Evolutionary conservation across 2,113 vertebrate species (phyloP).

Genomic region (Crotophaga sulcirostris): DNA sequence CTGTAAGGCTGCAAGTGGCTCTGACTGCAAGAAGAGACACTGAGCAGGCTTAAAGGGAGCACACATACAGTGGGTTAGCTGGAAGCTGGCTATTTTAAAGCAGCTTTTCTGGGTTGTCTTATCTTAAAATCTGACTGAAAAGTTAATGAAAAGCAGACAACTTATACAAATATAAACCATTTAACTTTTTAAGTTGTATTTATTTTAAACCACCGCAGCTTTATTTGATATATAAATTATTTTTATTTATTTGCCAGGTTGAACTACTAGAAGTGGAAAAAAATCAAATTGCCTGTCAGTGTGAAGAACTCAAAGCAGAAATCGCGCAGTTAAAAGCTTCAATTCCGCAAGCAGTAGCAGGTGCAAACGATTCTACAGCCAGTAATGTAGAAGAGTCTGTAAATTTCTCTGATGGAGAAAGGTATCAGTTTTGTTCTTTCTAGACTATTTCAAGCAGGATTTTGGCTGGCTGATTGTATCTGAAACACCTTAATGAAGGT

Average conservation of each 20-base stretch:
- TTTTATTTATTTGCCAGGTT: constrained; percentile 72
- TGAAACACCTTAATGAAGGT: not conserved
- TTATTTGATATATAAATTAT: not conserved
- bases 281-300: constrained; percentile 72
- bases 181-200: too few relatives aligned
- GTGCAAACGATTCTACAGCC: constrained; percentile 69
- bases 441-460: constrained; percentile 11
- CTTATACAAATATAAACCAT: too few relatives aligned
- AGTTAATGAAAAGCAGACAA: not conserved
- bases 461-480: constrained; percentile 3
- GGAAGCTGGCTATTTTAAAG: not conserved
- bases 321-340: constrained; percentile 77
- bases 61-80: not conserved
- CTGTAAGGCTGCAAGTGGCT: not conserved
- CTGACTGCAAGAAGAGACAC: not conserved
- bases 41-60: not conserved
- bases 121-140: not conserved
- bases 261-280: constrained; percentile 79
- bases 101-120: not conserved
- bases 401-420: constrained; percentile 75
- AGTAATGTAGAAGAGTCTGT: constrained; percentile 73
- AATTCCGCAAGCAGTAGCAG: constrained; percentile 57
- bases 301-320: constrained; percentile 81
- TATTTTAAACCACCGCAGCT: not conserved
- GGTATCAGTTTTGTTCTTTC: constrained; percentile 69